phyloP scores from a whole-genome alignment of 2,113 vertebrate genomes.

The Mustela nigripes region DNA sequence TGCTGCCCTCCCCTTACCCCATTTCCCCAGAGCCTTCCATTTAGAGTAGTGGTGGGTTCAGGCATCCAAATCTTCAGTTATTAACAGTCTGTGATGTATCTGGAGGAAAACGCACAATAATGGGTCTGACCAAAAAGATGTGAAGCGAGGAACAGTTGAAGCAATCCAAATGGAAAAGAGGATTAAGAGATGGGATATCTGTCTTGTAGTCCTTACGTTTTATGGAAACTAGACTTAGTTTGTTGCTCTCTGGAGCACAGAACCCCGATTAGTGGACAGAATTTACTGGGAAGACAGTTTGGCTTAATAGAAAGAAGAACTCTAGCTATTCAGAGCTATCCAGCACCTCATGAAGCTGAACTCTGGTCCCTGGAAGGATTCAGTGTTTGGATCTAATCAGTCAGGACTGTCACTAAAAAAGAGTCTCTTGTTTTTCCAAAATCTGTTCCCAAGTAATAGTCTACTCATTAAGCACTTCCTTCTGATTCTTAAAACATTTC shows the following conservation, averaged over 20 bases:
- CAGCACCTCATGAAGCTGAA: neutral
- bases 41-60: too few relatives aligned
- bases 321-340: neutral
- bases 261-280: neutral
- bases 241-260: neutral
- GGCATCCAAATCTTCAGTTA: neutral
- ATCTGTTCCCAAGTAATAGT: neutral
- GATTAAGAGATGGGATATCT: fast-evolving
- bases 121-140: neutral
- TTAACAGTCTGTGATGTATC: neutral
- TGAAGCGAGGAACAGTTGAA: neutral
- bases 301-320: neutral
- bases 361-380: neutral
- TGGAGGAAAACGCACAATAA: neutral
- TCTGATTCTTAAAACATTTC: neutral
- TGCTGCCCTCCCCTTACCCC: neutral
- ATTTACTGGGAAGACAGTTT: neutral
- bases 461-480: neutral
- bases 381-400: neutral
- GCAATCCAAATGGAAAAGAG: too few relatives aligned
- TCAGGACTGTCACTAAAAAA: neutral
- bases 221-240: neutral
- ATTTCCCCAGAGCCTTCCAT: fast-evolving
- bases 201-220: neutral
- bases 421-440: neutral